These are phyloP conservation scores for Antechinus flavipes DNA, from an alignment of 2,113 vertebrate species.

Conservation along the genomic window DNA sequence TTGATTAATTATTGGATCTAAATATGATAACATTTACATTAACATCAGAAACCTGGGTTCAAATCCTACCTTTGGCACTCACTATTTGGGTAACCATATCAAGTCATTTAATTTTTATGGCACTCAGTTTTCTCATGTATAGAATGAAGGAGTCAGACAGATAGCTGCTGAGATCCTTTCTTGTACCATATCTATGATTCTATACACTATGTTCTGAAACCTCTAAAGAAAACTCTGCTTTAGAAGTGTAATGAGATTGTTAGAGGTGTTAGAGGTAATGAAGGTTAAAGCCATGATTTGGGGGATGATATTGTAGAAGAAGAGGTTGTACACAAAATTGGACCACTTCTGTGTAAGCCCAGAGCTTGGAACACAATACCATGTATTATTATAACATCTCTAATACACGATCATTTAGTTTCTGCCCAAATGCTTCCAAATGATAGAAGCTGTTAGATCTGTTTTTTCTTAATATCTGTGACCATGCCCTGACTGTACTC, in stretches of 20 bases:
- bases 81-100: background rate
- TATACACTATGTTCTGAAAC: background rate
- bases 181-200: background rate
- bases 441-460: background rate
- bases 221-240: background rate
- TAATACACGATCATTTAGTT: background rate
- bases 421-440: background rate
- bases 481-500: background rate
- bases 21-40: background rate
- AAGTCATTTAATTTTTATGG: background rate
- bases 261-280: background rate
- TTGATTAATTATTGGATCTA: background rate
- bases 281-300: background rate
- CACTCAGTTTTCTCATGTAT: no score
- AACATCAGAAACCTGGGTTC: background rate
- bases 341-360: background rate
- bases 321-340: background rate
- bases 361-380: background rate
- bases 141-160: no score
- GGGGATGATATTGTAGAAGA: background rate
- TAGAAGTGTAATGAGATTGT: no score
- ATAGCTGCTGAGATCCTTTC: background rate
- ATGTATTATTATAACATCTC: background rate
- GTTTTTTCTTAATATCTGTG: background rate
- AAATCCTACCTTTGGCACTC: background rate